Evolutionary conservation across 2,797 vertebrate genomes (phyloP), one percentile per base, ranked within the genome.

Genomic region (Lutjanus campechanus): DNA sequence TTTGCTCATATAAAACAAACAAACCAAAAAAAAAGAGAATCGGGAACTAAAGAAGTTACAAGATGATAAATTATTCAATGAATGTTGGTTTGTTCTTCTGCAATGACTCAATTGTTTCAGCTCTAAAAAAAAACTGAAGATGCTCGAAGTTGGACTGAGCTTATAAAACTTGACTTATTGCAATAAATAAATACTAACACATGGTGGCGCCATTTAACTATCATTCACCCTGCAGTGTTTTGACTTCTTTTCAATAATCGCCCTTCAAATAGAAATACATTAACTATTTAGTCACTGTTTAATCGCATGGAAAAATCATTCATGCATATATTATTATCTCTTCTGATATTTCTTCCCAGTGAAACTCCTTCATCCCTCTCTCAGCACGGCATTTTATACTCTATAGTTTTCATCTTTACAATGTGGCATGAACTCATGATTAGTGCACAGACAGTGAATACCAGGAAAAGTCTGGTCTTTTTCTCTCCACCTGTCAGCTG

Each of bases 401-500:
- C 29, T 53, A 0, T 46, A 50, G 17, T 53, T 41, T 50, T 19
- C 0, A 65, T 83, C 41, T 76, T 8, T 8, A 5, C 6, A 46
- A 56, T 72, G 44, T 79, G 60, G 73, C 77, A 46, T 41, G 53
- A 82, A 12, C 16, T 69, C 55, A 22, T 44, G 29, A 69, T 74
- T 79, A 54, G 61, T 50, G 20, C 51, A 55, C 1, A 19, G 20
- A 67, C 59, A 25, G 50, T 73, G 70, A 89, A 85, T 76, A 69
- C 67, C 82, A 90, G 89, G 84, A 77, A 87, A 81, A 58, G 64
- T 77, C 78, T 77, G 84, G 6, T 69, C 43, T 46, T 56, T 75
- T 70, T 88, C 84, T 82, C 63, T 73, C 88, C 91, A 89, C 79
- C 84, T 90, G 87, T 73, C 93, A 88, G 91, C 88, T 91, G 89